Conservation (phyloP, 1,140 invertebrate genomes). For the Lordiphosa clarofinis region DNA sequence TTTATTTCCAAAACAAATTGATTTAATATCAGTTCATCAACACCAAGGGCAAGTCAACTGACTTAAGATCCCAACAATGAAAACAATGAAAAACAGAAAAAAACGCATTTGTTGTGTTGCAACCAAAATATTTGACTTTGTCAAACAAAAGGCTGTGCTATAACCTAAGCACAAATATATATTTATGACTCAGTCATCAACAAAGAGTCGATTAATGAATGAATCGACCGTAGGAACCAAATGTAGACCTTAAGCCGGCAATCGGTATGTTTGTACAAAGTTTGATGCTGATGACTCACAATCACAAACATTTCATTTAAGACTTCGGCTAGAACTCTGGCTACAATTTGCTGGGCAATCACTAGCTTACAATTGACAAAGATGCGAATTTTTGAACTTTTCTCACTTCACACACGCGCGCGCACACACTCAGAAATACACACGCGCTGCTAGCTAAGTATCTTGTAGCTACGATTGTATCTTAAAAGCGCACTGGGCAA, state of each 20-base stretch:
- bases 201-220: not conserved
- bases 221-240: not conserved
- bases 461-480: slow-evolving; percentile 45
- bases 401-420: slow-evolving; percentile 24
- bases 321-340: slow-evolving; percentile 7
- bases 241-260: slow-evolving; percentile 36
- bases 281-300: slow-evolving; percentile 26
- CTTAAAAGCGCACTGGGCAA: slow-evolving; percentile 48
- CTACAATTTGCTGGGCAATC: slow-evolving; percentile 24
- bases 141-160: not conserved
- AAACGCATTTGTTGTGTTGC: no score
- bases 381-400: slow-evolving; percentile 9
- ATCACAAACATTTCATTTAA: not conserved
- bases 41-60: not conserved
- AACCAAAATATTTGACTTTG: slow-evolving; percentile 2
- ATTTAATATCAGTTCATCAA: not conserved
- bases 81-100: no score
- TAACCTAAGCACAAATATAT: not conserved
- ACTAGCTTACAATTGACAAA: slow-evolving; percentile 3
- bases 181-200: slow-evolving; percentile 38
- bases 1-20: no score
- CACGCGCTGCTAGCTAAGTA: slow-evolving; percentile 43
- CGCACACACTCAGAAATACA: slow-evolving; percentile 17
- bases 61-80: not conserved
- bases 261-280: slow-evolving; percentile 8